Percentiles rank a stretch among this genome's conserved stretches.
Evolutionary conservation across 2,888 invertebrate genomes (phyloP).

Genomic region (Dusona sp.): DNA sequence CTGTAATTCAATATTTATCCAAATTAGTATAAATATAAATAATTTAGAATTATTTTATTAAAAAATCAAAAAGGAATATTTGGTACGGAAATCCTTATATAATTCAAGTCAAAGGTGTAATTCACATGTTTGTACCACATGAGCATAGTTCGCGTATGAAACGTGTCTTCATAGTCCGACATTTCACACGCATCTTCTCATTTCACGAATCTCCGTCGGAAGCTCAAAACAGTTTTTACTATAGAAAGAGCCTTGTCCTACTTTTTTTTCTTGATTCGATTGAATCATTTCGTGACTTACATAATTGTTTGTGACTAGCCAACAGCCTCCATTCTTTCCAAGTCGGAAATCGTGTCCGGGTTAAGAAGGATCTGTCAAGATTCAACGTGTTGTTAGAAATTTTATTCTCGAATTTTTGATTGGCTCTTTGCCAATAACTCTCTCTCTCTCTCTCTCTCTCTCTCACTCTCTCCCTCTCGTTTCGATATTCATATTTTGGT

Average conservation of each 20-base stretch:
- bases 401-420: not conserved
- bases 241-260: conserved; percentile 38
- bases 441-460: not conserved
- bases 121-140: not conserved
- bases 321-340: conserved; percentile 4
- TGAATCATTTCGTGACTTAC: conserved; percentile 51
- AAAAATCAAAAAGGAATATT: not conserved
- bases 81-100: conserved; percentile 17
- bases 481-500: not conserved
- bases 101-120: not conserved
- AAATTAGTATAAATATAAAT: not conserved
- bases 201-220: conserved; percentile 31
- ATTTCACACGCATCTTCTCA: conserved; percentile 31
- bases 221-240: conserved; percentile 37
- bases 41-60: not conserved
- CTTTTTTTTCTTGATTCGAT: conserved; percentile 54
- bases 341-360: conserved; percentile 50
- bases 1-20: not conserved
- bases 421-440: conserved; percentile 1
- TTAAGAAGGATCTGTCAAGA: conserved; percentile 30
- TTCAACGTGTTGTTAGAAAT: conserved; percentile 13
- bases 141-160: conserved; percentile 10
- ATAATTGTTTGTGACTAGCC: conserved; percentile 34
- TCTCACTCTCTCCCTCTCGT: not conserved
- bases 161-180: conserved; percentile 9